Conservation (phyloP, 2,797 vertebrate species). For the Mionectes olivaceus region DNA sequence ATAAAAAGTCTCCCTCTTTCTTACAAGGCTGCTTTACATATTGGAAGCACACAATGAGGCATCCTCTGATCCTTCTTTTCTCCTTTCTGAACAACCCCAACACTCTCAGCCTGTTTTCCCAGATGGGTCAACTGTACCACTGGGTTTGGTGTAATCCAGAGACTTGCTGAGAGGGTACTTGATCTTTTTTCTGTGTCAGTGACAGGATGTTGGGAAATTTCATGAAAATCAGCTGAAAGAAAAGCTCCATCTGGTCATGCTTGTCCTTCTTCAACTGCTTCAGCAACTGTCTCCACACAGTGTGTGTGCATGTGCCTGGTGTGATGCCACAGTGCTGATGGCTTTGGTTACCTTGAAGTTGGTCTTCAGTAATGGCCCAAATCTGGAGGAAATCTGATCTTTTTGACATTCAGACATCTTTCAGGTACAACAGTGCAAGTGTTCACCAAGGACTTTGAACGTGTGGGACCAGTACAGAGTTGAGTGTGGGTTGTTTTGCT, state of each 20-base stretch:
- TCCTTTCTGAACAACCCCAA: too few species aligned
- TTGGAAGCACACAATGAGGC: too few species aligned
- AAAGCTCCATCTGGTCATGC: not conserved
- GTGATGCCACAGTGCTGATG: not conserved
- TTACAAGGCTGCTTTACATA: not conserved
- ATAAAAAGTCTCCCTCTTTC: not conserved
- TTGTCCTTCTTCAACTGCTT: not conserved
- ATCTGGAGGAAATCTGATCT: not conserved
- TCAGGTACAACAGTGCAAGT: not conserved
- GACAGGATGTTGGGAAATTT: not conserved
- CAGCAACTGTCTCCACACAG: not conserved
- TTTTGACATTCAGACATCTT: not conserved
- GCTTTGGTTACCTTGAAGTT: not conserved
- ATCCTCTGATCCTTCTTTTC: not conserved
- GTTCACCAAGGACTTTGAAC: not conserved
- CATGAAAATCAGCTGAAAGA: not conserved
- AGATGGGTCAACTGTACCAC: too few species aligned
- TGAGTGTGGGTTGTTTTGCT: not conserved
- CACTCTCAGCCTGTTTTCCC: not conserved
- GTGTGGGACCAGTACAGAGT: accelerated
- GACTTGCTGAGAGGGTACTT: not conserved
- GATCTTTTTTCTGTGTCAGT: not conserved
- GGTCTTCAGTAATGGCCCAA: not conserved
- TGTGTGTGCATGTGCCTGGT: too few species aligned
- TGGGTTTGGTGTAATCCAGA: not conserved